Evolutionary conservation across 2,797 vertebrate genomes (phyloP).

Genomic region (Apogon talboti): DNA sequence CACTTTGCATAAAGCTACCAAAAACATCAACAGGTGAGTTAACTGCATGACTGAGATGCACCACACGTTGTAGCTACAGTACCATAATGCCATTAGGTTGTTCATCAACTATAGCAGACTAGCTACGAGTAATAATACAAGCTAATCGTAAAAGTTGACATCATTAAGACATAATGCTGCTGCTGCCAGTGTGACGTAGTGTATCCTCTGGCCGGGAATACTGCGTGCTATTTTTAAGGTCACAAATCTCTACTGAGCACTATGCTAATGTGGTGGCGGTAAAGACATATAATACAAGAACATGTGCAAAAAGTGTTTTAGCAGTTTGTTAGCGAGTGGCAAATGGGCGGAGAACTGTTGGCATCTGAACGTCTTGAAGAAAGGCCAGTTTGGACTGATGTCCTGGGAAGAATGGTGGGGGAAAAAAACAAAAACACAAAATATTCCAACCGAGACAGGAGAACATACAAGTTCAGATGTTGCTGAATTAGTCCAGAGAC

Average conservation of each 20-base stretch:
- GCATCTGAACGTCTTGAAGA: slow-evolving; percentile 29
- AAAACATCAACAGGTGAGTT: slow-evolving; percentile 25
- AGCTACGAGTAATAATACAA: slow-evolving; percentile 37
- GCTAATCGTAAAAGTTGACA: slow-evolving; percentile 39
- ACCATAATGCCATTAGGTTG: slow-evolving; percentile 27
- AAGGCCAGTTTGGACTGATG: slow-evolving; percentile 3
- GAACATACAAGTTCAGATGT: slow-evolving; percentile 1
- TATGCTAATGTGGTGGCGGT: slow-evolving; percentile 22
- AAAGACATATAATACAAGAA: slow-evolving; percentile 24
- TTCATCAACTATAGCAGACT: slow-evolving; percentile 42
- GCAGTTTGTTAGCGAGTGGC: slow-evolving; percentile 8
- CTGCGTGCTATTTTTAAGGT: slow-evolving; percentile 20
- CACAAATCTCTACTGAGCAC: slow-evolving; percentile 29
- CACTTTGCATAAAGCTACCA: slow-evolving; percentile 29
- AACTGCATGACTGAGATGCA: slow-evolving; percentile 39
- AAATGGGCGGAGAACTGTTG: slow-evolving; percentile 19
- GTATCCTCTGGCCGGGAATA: slow-evolving; percentile 14
- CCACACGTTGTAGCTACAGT: slow-evolving; percentile 30
- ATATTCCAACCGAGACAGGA: not conserved
- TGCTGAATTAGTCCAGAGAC: slow-evolving; percentile 4
- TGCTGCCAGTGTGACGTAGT: slow-evolving; percentile 25
- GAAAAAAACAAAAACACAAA: slow-evolving; percentile 6
- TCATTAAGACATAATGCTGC: slow-evolving; percentile 24
- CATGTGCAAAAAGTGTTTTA: slow-evolving; percentile 28
- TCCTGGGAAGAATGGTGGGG: not conserved